phyloP scores from a whole-genome alignment of 2,888 invertebrate genomes.

The Caradrina clavipalpis region DNA sequence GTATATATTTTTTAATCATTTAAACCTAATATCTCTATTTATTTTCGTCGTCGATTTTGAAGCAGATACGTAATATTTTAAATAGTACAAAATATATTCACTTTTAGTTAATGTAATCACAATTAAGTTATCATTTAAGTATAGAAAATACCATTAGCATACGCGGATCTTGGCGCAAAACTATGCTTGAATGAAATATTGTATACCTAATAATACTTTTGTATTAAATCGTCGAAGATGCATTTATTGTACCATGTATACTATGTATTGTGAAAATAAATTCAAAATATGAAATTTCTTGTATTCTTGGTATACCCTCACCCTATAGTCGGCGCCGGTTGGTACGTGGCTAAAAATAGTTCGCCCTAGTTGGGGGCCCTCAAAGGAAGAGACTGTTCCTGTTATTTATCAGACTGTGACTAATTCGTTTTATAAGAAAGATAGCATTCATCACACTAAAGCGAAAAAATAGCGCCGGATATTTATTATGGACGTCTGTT shows the following conservation, averaged over 20 bases:
- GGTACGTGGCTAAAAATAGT: slow-evolving; percentile 20
- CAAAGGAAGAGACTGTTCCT: slow-evolving; percentile 25
- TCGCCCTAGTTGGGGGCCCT: slow-evolving; percentile 1
- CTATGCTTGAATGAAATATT: slow-evolving; percentile 53
- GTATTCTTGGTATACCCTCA: slow-evolving; percentile 9
- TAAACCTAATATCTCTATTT: slow-evolving; percentile 61
- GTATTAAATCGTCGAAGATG: slow-evolving; percentile 81
- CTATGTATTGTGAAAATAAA: slow-evolving; percentile 71
- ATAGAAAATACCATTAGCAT: slow-evolving; percentile 59
- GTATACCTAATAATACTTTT: slow-evolving; percentile 73
- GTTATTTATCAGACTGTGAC: slow-evolving; percentile 6
- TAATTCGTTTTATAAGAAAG: slow-evolving; percentile 11
- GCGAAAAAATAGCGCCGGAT: background rate
- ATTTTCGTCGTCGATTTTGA: slow-evolving; percentile 60
- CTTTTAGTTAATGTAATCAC: slow-evolving; percentile 61
- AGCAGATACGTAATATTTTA: slow-evolving; percentile 68
- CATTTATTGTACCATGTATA: slow-evolving; percentile 81
- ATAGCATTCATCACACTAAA: slow-evolving; percentile 1
- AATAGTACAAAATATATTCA: slow-evolving; percentile 80
- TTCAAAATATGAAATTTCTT: slow-evolving; percentile 30
- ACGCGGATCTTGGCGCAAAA: slow-evolving; percentile 53
- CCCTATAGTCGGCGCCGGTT: background rate
- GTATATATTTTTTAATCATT: slow-evolving; percentile 58
- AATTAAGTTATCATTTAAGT: slow-evolving; percentile 61
- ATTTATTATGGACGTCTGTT: background rate